Evolutionary conservation across 2,113 vertebrate genomes (phyloP).

Genomic region (Melozone crissalis): DNA sequence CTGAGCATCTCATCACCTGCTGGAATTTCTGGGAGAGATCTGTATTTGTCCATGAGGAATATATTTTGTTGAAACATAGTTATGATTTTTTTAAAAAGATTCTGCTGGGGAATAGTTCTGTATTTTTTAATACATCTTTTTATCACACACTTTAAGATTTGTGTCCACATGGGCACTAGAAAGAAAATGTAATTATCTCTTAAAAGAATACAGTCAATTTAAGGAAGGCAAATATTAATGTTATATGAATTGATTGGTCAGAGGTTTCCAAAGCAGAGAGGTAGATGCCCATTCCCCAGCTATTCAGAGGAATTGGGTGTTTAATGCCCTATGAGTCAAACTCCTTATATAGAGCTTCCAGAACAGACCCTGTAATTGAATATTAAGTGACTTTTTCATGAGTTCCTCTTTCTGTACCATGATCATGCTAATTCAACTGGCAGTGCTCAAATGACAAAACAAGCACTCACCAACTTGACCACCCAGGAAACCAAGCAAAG

Average conservation of each 20-base stretch:
- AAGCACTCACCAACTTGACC: neutral
- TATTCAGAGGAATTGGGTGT: neutral
- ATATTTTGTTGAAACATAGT: neutral
- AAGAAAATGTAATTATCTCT: constrained; percentile 21
- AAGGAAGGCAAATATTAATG: constrained; percentile 19
- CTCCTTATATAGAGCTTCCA: neutral
- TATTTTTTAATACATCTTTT: neutral
- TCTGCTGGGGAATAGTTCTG: neutral
- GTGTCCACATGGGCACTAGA: neutral
- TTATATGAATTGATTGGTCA: neutral
- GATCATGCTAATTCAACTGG: neutral
- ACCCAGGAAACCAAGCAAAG: neutral
- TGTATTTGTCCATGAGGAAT: neutral
- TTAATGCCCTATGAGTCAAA: neutral
- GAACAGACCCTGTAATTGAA: neutral
- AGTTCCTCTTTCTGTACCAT: neutral
- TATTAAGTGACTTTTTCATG: neutral
- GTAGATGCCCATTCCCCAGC: neutral
- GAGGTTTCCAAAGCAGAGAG: neutral
- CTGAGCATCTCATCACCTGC: fast-evolving
- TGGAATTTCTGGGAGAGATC: neutral
- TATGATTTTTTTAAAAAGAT: neutral
- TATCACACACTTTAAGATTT: neutral
- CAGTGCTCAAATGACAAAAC: neutral
- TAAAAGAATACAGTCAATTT: constrained; percentile 32